Percentiles rank a stretch among this genome's conserved stretches.
phyloP scores from a whole-genome alignment of 2,888 invertebrate species.

The Eulithis prunata region DNA sequence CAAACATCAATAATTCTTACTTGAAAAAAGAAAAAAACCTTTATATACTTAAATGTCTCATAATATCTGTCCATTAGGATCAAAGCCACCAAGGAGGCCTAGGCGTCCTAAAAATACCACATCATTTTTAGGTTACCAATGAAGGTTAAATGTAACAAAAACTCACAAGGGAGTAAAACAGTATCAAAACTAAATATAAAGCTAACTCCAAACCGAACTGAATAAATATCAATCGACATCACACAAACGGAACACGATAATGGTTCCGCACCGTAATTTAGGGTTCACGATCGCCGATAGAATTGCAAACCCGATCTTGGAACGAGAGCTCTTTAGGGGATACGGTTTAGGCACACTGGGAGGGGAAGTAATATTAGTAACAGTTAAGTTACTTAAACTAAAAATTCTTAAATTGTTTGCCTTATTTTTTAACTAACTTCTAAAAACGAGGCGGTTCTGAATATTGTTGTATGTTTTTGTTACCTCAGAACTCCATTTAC shows the following conservation, averaged over 20 bases:
- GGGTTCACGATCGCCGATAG: slow-evolving; percentile 62
- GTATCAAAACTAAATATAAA: slow-evolving; percentile 6
- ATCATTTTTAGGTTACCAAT: too few species aligned
- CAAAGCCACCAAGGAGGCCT: too few species aligned
- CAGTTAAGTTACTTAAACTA: too few species aligned
- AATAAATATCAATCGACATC: slow-evolving; percentile 61
- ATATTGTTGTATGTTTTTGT: too few species aligned
- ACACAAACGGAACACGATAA: slow-evolving; percentile 56
- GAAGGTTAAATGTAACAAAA: background rate
- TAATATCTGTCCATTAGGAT: too few species aligned
- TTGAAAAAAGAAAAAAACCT: slow-evolving; percentile 1
- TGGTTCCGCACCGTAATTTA: slow-evolving; percentile 64
- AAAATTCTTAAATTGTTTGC: too few species aligned
- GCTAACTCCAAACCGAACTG: slow-evolving; percentile 38
- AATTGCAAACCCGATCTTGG: slow-evolving; percentile 66
- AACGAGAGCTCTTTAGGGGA: slow-evolving; percentile 46
- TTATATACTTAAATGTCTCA: background rate
- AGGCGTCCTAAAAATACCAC: too few species aligned
- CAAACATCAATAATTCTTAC: slow-evolving; percentile 1
- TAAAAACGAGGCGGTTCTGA: too few species aligned
- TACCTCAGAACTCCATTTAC: too few species aligned
- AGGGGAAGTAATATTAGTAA: slow-evolving; percentile 3
- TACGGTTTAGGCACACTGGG: slow-evolving; percentile 46
- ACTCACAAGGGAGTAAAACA: background rate
- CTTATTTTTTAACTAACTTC: too few species aligned